Percentiles rank a stretch among this genome's conserved stretches.
Evolutionary conservation across 2,888 invertebrate species (phyloP).

Genomic region (Nymphalis urticae): DNA sequence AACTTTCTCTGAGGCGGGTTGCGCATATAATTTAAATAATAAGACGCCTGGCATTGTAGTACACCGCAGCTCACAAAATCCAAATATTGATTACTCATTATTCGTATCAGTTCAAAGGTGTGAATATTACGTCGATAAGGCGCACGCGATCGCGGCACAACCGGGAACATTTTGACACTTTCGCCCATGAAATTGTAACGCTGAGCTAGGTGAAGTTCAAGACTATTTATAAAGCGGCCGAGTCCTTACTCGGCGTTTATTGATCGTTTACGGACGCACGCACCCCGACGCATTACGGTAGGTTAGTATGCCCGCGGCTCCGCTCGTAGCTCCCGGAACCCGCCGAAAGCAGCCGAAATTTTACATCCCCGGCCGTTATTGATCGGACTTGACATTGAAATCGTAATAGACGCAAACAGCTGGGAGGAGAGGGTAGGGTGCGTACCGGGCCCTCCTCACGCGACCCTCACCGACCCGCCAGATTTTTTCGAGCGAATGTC

Average conservation of each 20-base stretch:
- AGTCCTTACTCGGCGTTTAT: slow-evolving; percentile 72
- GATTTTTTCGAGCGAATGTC: slow-evolving; percentile 38
- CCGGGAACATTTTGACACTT: slow-evolving; percentile 61
- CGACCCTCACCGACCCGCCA: slow-evolving; percentile 52
- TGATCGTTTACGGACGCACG: slow-evolving; percentile 73
- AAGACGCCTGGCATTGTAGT: slow-evolving; percentile 60
- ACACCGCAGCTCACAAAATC: slow-evolving; percentile 56
- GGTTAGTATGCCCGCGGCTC: slow-evolving; percentile 75
- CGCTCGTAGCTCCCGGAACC: slow-evolving; percentile 74
- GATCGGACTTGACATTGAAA: slow-evolving; percentile 82
- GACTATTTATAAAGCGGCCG: slow-evolving; percentile 77
- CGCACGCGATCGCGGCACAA: slow-evolving; percentile 53
- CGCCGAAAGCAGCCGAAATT: slow-evolving; percentile 76
- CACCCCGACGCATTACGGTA: slow-evolving; percentile 77
- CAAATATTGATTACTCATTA: slow-evolving; percentile 54
- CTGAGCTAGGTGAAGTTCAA: slow-evolving; percentile 77
- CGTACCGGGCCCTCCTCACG: slow-evolving; percentile 64
- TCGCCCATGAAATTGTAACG: slow-evolving; percentile 63
- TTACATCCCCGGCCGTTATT: slow-evolving; percentile 77
- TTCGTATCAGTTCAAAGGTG: slow-evolving; percentile 39
- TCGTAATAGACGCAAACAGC: slow-evolving; percentile 78
- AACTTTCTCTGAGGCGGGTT: slow-evolving; percentile 68
- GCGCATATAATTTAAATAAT: slow-evolving; percentile 74
- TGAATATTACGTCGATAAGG: slow-evolving; percentile 32
- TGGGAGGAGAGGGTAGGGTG: slow-evolving; percentile 74